These are phyloP conservation scores for Elephantulus edwardii DNA, from an alignment of 2,113 vertebrate genomes.

Conservation along the genomic window DNA sequence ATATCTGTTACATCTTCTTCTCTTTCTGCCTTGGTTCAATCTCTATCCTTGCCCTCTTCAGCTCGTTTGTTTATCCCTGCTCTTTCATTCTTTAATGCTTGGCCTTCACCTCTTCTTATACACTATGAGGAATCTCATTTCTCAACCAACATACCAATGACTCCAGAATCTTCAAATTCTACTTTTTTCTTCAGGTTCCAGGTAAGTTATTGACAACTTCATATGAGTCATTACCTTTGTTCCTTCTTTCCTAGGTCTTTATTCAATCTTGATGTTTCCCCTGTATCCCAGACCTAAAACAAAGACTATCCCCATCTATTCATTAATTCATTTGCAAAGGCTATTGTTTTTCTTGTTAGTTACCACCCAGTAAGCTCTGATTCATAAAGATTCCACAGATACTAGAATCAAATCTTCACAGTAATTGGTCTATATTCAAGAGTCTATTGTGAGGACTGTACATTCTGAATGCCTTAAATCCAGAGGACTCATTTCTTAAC, in stretches of 20 bases:
- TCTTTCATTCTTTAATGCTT: neutral
- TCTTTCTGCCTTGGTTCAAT: neutral
- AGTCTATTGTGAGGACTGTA: too few species aligned
- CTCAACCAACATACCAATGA: neutral
- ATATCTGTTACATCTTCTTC: neutral
- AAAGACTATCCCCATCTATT: neutral
- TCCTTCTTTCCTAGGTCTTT: neutral
- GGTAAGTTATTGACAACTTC: neutral
- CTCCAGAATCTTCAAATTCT: neutral
- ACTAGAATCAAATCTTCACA: too few species aligned
- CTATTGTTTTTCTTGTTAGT: neutral
- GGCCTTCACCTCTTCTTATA: neutral
- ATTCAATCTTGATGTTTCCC: neutral
- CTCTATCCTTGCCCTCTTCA: rapidly evolving
- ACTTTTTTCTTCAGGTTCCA: neutral
- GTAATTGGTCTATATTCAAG: too few species aligned
- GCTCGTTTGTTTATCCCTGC: neutral
- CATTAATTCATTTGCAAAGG: neutral
- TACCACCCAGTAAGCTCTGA: too few species aligned
- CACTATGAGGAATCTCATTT: neutral
- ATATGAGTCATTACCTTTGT: neutral
- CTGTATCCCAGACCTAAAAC: neutral
- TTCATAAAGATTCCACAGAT: too few species aligned
- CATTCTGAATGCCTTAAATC: too few species aligned
- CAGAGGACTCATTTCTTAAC: too few species aligned